Base-by-base conservation (phyloP, 2,888 invertebrate genomes). In the Rhabditophanes sp. region DNA sequence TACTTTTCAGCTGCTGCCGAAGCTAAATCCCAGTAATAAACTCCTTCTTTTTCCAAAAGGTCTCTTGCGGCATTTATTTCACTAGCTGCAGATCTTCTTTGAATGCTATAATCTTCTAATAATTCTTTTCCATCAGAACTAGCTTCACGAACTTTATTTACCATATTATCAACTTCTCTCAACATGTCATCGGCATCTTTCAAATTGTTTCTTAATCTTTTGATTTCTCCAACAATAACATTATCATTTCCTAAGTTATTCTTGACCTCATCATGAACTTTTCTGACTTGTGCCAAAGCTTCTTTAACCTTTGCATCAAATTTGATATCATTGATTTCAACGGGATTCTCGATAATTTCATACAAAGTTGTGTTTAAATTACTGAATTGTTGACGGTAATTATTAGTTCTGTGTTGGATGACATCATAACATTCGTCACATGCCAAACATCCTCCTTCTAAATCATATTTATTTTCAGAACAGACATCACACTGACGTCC, bases 341-440 rank as follows among this genome's bases (percentile, higher is more conserved):
- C 82, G 0, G 90, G 88, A 17, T 82, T 82, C 61, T 79, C 79
- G n/a, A 82, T 80, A 39, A 96, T 87, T 62, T 84, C 82, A 19
- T 78, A 75, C 12, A 87, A 71, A 18, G 79, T 74, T 33, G 76
- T 75, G 48, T 78, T 76, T 17, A 96, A 72, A 37, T 79, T 76
- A 2, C 72, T 70, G 30, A 88, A 68, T 54, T 81, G 79, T 16
- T 66, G 69, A 37, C 81, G 72, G 57, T 85, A 83, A 6, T 72
- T 69, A 58, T 78, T 76, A 5, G 81, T 82, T 0, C 82, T 79
- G 40, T 80, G 79, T 64, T 82, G 80, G 0, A 96, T 84, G 7
- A 96, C 72, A 65, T 82, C 82, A 67, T 96, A 99, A 67, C 93
- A 96, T 5, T 81, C 76, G 0, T 85, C 85, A 65, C 93, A 96